phyloP scores from a whole-genome alignment of 2,797 vertebrate genomes.

The Gymnocypris eckloni region DNA sequence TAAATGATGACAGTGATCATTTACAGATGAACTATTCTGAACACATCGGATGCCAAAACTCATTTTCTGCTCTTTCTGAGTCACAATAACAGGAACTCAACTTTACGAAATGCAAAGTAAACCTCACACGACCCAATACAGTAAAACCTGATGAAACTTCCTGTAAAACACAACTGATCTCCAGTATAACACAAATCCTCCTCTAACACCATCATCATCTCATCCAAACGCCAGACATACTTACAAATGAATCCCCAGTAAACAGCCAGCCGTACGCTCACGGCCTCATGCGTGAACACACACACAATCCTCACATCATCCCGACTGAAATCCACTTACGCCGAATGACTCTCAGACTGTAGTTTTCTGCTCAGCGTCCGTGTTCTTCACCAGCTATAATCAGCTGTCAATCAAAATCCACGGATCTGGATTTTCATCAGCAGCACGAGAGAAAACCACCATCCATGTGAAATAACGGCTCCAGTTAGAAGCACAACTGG shows the following conservation, averaged over 20 bases:
- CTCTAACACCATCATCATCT: neutral
- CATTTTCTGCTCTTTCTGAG: neutral
- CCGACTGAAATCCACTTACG: conserved; percentile 21
- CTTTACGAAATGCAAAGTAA: neutral
- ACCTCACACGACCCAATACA: neutral
- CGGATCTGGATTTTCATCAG: conserved; percentile 35
- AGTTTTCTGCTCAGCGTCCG: conserved; percentile 3
- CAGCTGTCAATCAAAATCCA: conserved; percentile 2
- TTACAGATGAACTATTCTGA: neutral
- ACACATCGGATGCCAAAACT: neutral
- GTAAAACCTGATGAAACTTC: conserved; percentile 1
- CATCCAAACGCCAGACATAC: neutral
- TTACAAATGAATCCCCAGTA: neutral
- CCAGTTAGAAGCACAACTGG: neutral
- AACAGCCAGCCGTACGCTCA: neutral
- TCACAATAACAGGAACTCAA: neutral
- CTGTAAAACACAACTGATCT: neutral
- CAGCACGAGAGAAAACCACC: neutral
- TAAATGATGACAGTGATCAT: neutral
- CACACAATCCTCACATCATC: conserved; percentile 8
- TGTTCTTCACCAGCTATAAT: conserved; percentile 28
- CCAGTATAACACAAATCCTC: neutral
- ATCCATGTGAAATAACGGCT: neutral
- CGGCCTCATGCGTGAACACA: neutral
- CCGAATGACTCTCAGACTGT: neutral